Conservation (phyloP, 1,140 invertebrate species). For the Dinoponera quadriceps region DNA sequence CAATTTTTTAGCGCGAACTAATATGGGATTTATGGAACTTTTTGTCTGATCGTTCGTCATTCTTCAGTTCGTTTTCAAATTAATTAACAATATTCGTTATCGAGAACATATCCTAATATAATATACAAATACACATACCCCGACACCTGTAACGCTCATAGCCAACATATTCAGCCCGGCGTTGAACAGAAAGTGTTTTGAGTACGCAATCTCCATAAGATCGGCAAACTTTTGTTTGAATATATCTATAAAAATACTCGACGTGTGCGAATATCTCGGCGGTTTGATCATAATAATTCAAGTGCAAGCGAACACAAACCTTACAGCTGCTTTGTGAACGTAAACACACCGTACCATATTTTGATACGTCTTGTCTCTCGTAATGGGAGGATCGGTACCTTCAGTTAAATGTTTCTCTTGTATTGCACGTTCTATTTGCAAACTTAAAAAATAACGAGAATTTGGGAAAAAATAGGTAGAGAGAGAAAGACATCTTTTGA, state of each 20-base stretch:
- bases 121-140: constrained; percentile 33
- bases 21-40: not conserved
- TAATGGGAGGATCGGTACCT: constrained; percentile 7
- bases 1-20: not conserved
- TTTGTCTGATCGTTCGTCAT: no score
- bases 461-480: not conserved
- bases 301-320: constrained; percentile 27
- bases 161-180: constrained; percentile 37
- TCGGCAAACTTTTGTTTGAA: constrained; percentile 31
- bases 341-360: constrained; percentile 42
- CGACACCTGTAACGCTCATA: constrained; percentile 44
- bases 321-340: constrained; percentile 33
- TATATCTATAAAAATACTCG: not conserved
- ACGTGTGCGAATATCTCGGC: not conserved
- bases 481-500: not conserved
- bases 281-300: not conserved
- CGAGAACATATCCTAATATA: not conserved
- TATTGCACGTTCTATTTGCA: constrained; percentile 37
- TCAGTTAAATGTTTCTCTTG: not conserved
- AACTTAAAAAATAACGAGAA: constrained; percentile 3
- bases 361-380: constrained; percentile 36
- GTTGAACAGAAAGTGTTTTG: constrained; percentile 39
- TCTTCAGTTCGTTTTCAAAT: not conserved
- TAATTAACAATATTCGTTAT: not conserved
- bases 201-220: constrained; percentile 44